Base-by-base conservation (phyloP, 2,888 invertebrate genomes). In the Lochmaea crataegi region DNA sequence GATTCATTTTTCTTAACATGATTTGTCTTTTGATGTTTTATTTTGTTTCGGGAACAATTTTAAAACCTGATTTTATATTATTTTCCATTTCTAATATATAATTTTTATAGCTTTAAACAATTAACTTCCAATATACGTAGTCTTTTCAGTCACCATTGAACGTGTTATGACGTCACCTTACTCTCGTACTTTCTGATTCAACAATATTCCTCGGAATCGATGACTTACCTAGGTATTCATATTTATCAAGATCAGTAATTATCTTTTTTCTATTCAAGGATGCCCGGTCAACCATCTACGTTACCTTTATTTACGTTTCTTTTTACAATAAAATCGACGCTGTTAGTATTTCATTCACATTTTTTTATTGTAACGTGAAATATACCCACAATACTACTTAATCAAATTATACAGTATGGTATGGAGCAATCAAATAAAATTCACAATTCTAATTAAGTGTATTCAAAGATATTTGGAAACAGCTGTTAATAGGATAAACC, bases 171-270 rank as follows among this genome's bases (percentile, higher is more conserved):
- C 60, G 38, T 60, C 60, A 60, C 60, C 60, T n/a, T 32, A 22
- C 9, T 26, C 11, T 53, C 56, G 12, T 57, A 16, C 60, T 16
- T 41, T 60, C 60, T 60, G 60, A 60, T 38, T 60, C 60, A 60
- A 38, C 58, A n/a, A 38, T 58, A n/a, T 32, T 60, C 38, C 16
- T 60, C 9, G 16, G 14, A 38, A 38, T 32, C 38, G 38, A 60
- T 60, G 60, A 60, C 38, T 60, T 60, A 60, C 60, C 38, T 38
- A n/a, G n/a, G n/a, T n/a, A 60, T n/a, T 6, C n/a, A 9, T n/a
- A 38, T 60, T 12, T 6, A 12, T 26, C 10, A 58, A 32, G 32
- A 32, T n/a, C 58, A 32, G n/a, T 18, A n/a, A 53, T n/a, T 53
- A n/a, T 53, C 26, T 12, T 58, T 58, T 38, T 22, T 26, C 38